These are phyloP conservation scores for Pagrus major DNA, from an alignment of 2,113 vertebrate genomes.

Conservation along the genomic window DNA sequence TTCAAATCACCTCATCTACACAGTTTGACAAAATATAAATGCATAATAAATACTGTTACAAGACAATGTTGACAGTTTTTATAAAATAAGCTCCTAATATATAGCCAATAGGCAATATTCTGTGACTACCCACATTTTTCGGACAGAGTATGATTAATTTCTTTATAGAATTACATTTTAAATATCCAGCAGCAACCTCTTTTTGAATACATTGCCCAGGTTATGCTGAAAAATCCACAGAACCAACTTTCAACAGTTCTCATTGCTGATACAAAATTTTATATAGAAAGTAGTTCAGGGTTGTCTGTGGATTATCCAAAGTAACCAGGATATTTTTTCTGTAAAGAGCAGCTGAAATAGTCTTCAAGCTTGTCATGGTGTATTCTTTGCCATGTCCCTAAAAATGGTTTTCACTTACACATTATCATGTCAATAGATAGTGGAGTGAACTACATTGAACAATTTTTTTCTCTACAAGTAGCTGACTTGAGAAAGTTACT, in stretches of 20 bases:
- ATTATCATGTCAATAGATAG: neutral
- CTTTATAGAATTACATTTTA: neutral
- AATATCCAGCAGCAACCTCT: too few species aligned
- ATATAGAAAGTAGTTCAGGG: neutral
- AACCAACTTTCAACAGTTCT: neutral
- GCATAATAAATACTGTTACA: too few species aligned
- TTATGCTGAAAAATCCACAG: too few species aligned
- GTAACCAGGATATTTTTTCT: neutral
- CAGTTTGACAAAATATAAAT: too few species aligned
- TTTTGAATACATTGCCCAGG: too few species aligned
- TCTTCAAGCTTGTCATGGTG: neutral
- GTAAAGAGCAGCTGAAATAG: neutral
- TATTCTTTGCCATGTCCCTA: neutral
- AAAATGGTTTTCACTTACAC: neutral
- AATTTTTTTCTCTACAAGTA: neutral
- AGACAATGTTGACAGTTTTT: too few species aligned
- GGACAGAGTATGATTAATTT: too few species aligned
- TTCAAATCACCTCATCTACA: too few species aligned
- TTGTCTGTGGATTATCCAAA: neutral
- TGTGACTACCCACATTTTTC: too few species aligned
- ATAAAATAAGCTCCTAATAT: too few species aligned
- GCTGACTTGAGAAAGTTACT: constrained; percentile 1
- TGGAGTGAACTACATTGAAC: neutral
- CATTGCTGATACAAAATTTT: too few species aligned
- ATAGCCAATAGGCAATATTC: too few species aligned